Evolutionary conservation across 2,113 vertebrate species (phyloP).

Genomic region (Anhinga rufa): DNA sequence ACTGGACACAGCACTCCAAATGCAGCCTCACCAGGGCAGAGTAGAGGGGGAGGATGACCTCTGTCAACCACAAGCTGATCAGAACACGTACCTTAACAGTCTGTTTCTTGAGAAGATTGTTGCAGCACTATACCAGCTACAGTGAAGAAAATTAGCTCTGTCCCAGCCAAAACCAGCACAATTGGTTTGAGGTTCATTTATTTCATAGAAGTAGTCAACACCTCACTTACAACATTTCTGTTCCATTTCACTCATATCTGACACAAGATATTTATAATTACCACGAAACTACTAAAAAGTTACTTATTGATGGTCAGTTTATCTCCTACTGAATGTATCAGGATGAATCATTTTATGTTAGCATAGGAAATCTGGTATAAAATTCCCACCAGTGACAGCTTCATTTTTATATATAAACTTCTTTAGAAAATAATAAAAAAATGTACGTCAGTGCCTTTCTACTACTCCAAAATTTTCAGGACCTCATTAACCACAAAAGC

Average conservation of each 20-base stretch:
- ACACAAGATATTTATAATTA: neutral
- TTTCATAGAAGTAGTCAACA: neutral
- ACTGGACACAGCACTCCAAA: too few species aligned
- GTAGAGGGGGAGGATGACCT: too few species aligned
- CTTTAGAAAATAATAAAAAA: neutral
- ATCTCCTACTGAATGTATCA: neutral
- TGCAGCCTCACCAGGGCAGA: too few species aligned
- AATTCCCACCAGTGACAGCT: neutral
- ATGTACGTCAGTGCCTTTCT: neutral
- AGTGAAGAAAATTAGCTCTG: too few species aligned
- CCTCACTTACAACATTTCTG: neutral
- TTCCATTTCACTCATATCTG: neutral
- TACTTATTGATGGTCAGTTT: neutral
- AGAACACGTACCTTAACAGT: neutral
- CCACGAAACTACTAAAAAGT: neutral
- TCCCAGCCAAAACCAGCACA: too few species aligned
- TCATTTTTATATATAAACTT: neutral
- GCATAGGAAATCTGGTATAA: neutral
- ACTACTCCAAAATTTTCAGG: neutral
- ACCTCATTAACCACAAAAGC: neutral
- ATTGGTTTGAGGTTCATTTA: neutral
- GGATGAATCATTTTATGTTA: neutral
- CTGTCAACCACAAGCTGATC: neutral
- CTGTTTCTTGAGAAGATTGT: neutral
- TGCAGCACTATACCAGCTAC: too few species aligned